Evolutionary conservation across 1,140 invertebrate species (phyloP).

Genomic region (Hylyphantes graminicola): DNA sequence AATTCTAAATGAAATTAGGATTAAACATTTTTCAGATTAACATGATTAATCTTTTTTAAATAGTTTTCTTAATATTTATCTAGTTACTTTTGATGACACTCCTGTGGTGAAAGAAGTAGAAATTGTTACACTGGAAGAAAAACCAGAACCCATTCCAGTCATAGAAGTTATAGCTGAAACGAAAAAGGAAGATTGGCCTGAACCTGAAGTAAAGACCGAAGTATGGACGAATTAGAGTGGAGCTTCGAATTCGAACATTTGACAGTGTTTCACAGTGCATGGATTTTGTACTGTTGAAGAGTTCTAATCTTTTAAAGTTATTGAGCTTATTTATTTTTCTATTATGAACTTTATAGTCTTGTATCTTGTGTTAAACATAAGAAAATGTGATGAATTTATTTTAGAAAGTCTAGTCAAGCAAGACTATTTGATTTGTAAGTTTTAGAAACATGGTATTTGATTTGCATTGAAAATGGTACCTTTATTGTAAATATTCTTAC

Average conservation of each 20-base stretch:
- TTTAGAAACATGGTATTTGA: too few relatives aligned
- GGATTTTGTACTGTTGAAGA: not conserved
- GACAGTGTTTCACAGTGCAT: not conserved
- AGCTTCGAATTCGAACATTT: not conserved
- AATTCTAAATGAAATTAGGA: too few relatives aligned
- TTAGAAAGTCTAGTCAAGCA: not conserved
- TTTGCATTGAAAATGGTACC: too few relatives aligned
- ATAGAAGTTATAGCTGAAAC: slow-evolving; percentile 45
- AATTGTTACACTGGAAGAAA: slow-evolving; percentile 11
- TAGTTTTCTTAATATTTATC: not conserved
- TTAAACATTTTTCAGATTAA: too few relatives aligned
- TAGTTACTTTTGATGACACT: slow-evolving; percentile 54
- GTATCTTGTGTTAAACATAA: not conserved
- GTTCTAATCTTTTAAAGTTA: not conserved
- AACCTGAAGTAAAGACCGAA: not conserved
- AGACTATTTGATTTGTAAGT: not conserved
- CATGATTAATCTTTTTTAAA: not conserved
- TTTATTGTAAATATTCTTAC: too few relatives aligned
- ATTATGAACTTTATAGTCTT: not conserved
- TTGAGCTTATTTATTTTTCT: slow-evolving; percentile 20
- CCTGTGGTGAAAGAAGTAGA: slow-evolving; percentile 47
- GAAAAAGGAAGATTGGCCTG: slow-evolving; percentile 46
- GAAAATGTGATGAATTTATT: not conserved
- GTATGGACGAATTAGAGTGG: slow-evolving; percentile 8
- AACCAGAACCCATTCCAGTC: slow-evolving; percentile 21